Evolutionary conservation across 2,113 vertebrate species (phyloP).

Genomic region (Solea senegalensis): DNA sequence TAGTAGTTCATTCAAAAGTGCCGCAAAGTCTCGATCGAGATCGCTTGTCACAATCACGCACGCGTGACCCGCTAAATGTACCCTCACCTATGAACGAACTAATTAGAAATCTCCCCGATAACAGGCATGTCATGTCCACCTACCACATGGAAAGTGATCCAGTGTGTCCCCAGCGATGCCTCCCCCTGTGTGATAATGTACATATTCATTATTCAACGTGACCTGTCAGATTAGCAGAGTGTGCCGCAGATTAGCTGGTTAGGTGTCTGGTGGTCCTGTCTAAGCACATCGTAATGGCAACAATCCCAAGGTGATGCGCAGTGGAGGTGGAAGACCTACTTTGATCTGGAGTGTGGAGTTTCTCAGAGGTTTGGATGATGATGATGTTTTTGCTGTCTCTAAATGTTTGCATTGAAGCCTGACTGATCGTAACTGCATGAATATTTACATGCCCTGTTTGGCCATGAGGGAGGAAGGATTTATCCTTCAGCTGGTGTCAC

Average conservation of each 20-base stretch:
- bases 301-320: slow-evolving; percentile 32
- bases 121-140: slow-evolving; percentile 50
- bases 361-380: slow-evolving; percentile 23
- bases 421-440: slow-evolving; percentile 37
- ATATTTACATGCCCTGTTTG: slow-evolving; percentile 57
- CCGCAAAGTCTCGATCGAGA: slow-evolving; percentile 1
- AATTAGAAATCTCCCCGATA: slow-evolving; percentile 60
- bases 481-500: slow-evolving; percentile 28
- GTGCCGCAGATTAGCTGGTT: slow-evolving; percentile 57
- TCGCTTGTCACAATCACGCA: slow-evolving; percentile 27
- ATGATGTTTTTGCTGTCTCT: slow-evolving; percentile 15
- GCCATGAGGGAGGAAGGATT: slow-evolving; percentile 27
- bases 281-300: slow-evolving; percentile 38
- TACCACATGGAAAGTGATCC: slow-evolving; percentile 45
- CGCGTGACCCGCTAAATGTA: slow-evolving; percentile 1
- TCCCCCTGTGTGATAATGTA: slow-evolving; percentile 65
- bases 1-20: slow-evolving; percentile 13
- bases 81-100: slow-evolving; percentile 57
- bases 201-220: slow-evolving; percentile 67
- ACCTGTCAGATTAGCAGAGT: slow-evolving; percentile 64
- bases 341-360: slow-evolving; percentile 34
- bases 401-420: slow-evolving; percentile 23
- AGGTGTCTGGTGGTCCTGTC: slow-evolving; percentile 57
- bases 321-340: background rate
- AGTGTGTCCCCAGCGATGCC: slow-evolving; percentile 36